Conservation (phyloP, 2,888 invertebrate genomes). For the Labia minor region DNA sequence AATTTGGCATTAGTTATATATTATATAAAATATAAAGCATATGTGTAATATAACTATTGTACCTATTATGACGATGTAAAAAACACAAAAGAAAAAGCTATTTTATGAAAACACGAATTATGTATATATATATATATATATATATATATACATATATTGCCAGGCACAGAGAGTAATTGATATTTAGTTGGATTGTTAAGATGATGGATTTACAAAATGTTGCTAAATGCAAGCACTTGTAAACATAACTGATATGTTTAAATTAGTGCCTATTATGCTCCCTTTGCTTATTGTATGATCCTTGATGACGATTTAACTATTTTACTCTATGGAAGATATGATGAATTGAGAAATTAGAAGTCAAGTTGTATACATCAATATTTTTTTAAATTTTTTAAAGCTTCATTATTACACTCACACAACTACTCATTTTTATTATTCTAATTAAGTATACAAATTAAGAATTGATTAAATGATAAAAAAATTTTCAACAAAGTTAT, state of each 20-base stretch:
- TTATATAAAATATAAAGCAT: slow-evolving; percentile 7
- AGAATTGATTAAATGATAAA: too few relatives aligned
- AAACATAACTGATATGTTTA: slow-evolving; percentile 3
- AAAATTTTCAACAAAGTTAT: too few relatives aligned
- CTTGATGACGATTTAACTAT: background rate
- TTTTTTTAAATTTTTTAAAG: too few relatives aligned
- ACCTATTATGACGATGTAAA: background rate
- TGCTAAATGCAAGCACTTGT: slow-evolving; percentile 2
- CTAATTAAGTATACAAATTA: too few relatives aligned
- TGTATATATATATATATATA: too few relatives aligned
- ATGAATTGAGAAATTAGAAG: too few relatives aligned
- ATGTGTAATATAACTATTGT: too few relatives aligned
- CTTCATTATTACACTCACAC: too few relatives aligned
- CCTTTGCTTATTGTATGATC: background rate
- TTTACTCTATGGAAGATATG: too few relatives aligned
- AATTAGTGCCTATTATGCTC: background rate
- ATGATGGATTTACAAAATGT: background rate
- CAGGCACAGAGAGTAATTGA: slow-evolving; percentile 13
- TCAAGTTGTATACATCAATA: too few relatives aligned
- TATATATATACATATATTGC: background rate
- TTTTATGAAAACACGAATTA: background rate
- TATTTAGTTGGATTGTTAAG: background rate
- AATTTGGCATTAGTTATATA: background rate
- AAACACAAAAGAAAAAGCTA: background rate
- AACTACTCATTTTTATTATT: too few relatives aligned